A percentile compares a stretch with the other conserved stretches of the same genome.
Conservation (phyloP, 2,797 vertebrate genomes). For the Alectoris magna region DNA sequence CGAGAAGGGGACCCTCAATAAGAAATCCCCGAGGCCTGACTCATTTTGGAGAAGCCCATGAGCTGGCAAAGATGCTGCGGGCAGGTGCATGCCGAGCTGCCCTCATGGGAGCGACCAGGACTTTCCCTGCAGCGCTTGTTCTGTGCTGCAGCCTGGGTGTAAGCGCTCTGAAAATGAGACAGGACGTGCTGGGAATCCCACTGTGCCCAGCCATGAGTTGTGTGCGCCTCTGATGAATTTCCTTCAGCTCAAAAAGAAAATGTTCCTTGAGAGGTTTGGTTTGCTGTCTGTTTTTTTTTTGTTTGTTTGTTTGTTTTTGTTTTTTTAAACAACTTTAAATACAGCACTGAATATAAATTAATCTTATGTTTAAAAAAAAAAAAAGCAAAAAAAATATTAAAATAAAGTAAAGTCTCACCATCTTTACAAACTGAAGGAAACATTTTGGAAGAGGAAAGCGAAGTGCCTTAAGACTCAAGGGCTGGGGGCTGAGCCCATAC, state of each 20-base stretch:
- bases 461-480: conserved; percentile 64
- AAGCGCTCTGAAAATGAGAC: conserved; percentile 4
- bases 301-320: conserved; percentile 52
- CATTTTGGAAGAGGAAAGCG: conserved; percentile 35
- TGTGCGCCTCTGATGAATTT: neutral
- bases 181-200: neutral
- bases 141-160: neutral
- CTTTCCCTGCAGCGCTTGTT: neutral
- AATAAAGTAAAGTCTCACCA: conserved; percentile 73
- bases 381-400: conserved; percentile 51
- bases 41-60: neutral
- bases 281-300: conserved; percentile 8
- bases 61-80: rapidly evolving
- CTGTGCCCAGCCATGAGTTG: neutral
- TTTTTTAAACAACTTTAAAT: conserved; percentile 83
- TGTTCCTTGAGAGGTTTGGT: neutral
- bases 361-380: conserved; percentile 80
- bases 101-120: neutral
- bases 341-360: conserved; percentile 85
- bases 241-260: conserved; percentile 19
- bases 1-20: neutral
- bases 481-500: neutral
- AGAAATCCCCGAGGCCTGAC: neutral
- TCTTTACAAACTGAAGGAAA: conserved; percentile 81
- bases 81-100: neutral